phyloP scores from a whole-genome alignment of 64 coral and sea anemone species.

The Porites australiensis region DNA sequence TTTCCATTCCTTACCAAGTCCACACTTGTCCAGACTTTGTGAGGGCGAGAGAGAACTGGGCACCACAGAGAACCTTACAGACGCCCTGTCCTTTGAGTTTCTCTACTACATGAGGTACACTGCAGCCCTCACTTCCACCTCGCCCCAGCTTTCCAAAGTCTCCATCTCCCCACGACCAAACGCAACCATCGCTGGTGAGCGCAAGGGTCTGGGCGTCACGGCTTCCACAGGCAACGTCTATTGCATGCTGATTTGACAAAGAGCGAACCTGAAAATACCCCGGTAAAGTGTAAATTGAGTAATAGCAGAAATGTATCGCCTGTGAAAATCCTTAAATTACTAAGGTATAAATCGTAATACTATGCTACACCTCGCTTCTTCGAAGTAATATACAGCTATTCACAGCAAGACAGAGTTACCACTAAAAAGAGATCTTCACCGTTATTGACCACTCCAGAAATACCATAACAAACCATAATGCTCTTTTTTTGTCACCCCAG shows the following conservation, averaged over 20 bases:
- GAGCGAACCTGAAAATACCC: conserved; percentile 73
- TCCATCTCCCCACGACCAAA: conserved; percentile 99
- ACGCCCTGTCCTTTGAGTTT: conserved; percentile 88
- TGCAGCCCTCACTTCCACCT: conserved; percentile 98
- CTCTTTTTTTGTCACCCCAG: no score
- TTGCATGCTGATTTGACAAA: conserved; percentile 71
- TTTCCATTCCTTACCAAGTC: conserved; percentile 85
- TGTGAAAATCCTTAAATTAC: no score
- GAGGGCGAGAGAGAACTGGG: conserved; percentile 94
- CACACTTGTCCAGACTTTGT: conserved; percentile 89
- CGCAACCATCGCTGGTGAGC: conserved; percentile 85
- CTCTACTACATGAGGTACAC: conserved; percentile 92
- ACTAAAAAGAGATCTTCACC: no score
- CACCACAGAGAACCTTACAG: conserved; percentile 93
- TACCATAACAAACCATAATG: no score
- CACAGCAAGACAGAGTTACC: no score
- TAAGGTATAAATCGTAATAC: no score
- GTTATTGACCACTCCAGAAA: no score
- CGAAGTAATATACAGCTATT: no score
- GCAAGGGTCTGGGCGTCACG: conserved; percentile 98
- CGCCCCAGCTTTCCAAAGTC: conserved; percentile 99
- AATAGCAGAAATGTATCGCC: no score
- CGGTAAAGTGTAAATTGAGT: not conserved
- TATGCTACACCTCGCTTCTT: no score
- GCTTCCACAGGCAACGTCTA: conserved; percentile 94